Base-by-base conservation (phyloP, 2,797 vertebrate genomes). In the Leptodactylus fallax region DNA sequence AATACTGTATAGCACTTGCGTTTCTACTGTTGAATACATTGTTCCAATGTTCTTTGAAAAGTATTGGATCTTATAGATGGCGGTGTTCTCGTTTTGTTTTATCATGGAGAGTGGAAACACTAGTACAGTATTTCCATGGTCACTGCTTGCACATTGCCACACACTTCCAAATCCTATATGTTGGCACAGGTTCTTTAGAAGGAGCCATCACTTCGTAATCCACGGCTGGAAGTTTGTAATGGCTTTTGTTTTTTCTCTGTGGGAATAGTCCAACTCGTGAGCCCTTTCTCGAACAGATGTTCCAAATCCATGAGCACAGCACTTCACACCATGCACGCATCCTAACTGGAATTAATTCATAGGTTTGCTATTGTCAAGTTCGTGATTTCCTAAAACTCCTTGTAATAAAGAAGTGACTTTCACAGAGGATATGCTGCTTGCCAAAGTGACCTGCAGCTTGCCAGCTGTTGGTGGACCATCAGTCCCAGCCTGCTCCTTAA, bases 221-320 rank as follows among this genome's bases (percentile, higher is more conserved):
- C 87, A 21, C 25, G 58, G 60, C 56, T 84, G 76, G 27, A 85
- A 60, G 56, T 88, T 61, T 60, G 74, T 69, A 84, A 80, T 85
- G 76, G 77, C 47, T 83, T 84, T 88, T 85, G 83, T 85, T 80
- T 81, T 85, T 53, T 47, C 82, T 85, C 77, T 72, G 55, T 85
- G 83, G 87, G 82, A 88, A 85, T 84, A 81, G 87, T 88, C 82
- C 63, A 79, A 85, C 85, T 88, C 83, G 69, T 88, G 87, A 83
- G 87, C 81, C 60, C 60, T 87, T 88, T 85, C 60, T 76, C 74
- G 55, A 81, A 84, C 87, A 85, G 87, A 85, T 88, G 87, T 88
- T 81, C 55, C 60, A 85, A 88, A 81, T 88, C 58, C 67, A 76
- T 61, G 58, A 81, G 58, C 71, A 55, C 23, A 80, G 55, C 76